Evolutionary conservation across 2,888 invertebrate species (phyloP).

Genomic region (Lasioglossum zephyrum): DNA sequence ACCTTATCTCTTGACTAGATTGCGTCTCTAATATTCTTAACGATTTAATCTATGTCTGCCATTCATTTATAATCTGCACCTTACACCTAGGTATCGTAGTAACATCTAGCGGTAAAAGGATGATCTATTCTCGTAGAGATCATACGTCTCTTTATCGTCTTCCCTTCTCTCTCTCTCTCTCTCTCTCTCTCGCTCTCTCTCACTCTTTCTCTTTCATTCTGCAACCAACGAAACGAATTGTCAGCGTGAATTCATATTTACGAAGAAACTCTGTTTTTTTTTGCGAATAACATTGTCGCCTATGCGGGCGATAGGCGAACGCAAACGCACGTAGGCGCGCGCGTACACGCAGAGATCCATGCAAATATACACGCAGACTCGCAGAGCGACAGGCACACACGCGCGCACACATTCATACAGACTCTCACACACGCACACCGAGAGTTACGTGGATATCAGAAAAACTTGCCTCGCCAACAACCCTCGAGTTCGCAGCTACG

Average conservation of each 20-base stretch:
- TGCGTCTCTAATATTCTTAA: constrained; percentile 81
- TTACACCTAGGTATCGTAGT: constrained; percentile 79
- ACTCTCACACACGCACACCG: constrained; percentile 1
- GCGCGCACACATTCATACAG: background rate
- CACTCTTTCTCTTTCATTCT: background rate
- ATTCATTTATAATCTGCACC: constrained; percentile 72
- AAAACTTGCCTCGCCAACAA: constrained; percentile 38
- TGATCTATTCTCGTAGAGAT: constrained; percentile 73
- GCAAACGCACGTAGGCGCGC: background rate
- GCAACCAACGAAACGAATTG: constrained; percentile 15
- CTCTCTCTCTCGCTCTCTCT: background rate
- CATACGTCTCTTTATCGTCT: constrained; percentile 29
- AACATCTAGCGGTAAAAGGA: constrained; percentile 83
- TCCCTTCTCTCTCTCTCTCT: background rate
- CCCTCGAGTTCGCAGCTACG: constrained; percentile 38
- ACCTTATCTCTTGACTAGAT: constrained; percentile 81
- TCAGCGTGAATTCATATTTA: constrained; percentile 9
- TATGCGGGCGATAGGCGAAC: constrained; percentile 34
- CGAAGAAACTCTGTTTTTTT: constrained; percentile 16
- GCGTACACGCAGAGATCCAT: no score
- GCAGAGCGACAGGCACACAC: background rate
- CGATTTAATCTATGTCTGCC: constrained; percentile 73
- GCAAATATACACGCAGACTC: background rate
- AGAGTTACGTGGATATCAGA: constrained; percentile 28
- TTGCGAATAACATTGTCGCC: constrained; percentile 28